Conservation (phyloP, 2,113 vertebrate species). For the Pagrus major region DNA sequence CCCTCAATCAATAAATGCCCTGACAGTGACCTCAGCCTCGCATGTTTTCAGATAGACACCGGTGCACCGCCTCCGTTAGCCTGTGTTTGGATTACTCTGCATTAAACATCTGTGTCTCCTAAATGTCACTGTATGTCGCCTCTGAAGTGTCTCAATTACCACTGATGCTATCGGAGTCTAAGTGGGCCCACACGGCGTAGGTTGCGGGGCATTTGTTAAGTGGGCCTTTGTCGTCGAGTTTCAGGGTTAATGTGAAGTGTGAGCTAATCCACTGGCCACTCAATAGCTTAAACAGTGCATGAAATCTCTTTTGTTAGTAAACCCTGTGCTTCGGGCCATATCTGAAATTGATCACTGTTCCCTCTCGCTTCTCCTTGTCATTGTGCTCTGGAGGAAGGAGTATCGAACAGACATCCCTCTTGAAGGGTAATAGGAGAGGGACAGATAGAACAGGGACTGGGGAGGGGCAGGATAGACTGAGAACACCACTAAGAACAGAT, state of each 20-base stretch:
- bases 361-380: conserved; percentile 58
- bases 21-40: conserved; percentile 8
- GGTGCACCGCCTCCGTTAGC: not conserved
- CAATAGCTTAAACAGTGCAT: conserved; percentile 83
- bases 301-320: conserved; percentile 85
- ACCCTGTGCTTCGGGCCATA: conserved; percentile 76
- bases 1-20: conserved; percentile 18
- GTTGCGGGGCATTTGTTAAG: conserved; percentile 72
- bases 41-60: conserved; percentile 4
- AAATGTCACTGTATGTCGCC: conserved; percentile 61
- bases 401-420: conserved; percentile 71
- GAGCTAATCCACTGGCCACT: conserved; percentile 83
- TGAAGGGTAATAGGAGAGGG: conserved; percentile 48
- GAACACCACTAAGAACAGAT: not conserved
- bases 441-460: conserved; percentile 47
- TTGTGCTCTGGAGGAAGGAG: conserved; percentile 57
- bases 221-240: conserved; percentile 73
- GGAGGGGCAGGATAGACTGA: conserved; percentile 8
- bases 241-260: conserved; percentile 79
- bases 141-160: conserved; percentile 77
- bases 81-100: conserved; percentile 45
- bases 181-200: conserved; percentile 61
- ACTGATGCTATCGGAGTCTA: conserved; percentile 68
- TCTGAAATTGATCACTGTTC: conserved; percentile 82
- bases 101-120: conserved; percentile 50